Evolutionary conservation across 2,888 invertebrate species (phyloP), one percentile per base, ranked within the genome.

Genomic region (Morinoia aosen): DNA sequence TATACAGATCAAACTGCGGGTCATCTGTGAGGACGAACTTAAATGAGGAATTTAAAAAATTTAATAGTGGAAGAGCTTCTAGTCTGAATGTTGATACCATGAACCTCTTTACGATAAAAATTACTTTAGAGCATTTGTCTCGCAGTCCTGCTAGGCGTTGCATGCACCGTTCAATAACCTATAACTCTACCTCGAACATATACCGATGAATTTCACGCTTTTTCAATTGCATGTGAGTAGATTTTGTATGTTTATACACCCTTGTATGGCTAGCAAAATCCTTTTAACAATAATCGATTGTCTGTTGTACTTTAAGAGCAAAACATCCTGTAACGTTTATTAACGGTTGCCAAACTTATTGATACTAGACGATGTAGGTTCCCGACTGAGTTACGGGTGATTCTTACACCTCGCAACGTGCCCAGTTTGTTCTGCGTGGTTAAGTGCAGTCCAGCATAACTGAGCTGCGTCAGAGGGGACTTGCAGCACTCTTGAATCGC

Each of bases 211-310:
- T 76, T 76, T 76, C 33, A 76, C 76, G 76, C 19, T 76, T 33
- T 76, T 33, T 76, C 33, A 8, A 76, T 33, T 76, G 76, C 16
- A 76, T 76, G 76, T 76, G 1, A 12, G 61, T 61, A 61, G 33
- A 33, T 76, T 76, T 76, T 76, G 25, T 76, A 76, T 76, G 76
- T 76, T 76, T 76, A 76, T 76, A 76, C 76, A 76, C 76, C 76
- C 76, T 76, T 25, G 33, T 33, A 76, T 10, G 33, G 25, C 76
- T 16, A 76, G 76, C 33, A 76, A 33, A 76, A 76, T 76, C 25
- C 48, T 48, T 76, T 2, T 76, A 25, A 76, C 16, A 61, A 61
- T 33, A 76, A 25, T 76, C 76, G 33, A 76, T 8, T 61, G 61
- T 12, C 76, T 76, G 33, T 76, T 76, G 25, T 76, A 25, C 0